Conservation (phyloP, 2,113 vertebrate species). For the Oncorhynchus tshawytscha region DNA sequence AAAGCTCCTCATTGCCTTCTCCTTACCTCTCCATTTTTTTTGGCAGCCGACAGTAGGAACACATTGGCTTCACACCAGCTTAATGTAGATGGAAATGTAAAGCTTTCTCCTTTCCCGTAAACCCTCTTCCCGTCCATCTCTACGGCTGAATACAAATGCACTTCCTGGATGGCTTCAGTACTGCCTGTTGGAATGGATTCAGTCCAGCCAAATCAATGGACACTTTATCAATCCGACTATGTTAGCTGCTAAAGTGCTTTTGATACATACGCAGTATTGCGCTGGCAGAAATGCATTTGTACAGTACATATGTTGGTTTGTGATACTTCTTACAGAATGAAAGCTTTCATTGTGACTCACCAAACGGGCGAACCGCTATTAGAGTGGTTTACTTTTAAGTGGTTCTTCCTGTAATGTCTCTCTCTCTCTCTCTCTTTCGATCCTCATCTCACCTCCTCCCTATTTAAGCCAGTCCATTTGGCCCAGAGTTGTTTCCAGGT, state of each 20-base stretch:
- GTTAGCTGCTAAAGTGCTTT: conserved; percentile 44
- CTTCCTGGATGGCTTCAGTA: conserved; percentile 21
- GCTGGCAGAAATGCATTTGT: conserved; percentile 8
- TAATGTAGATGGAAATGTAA: conserved; percentile 29
- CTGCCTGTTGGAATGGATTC: conserved; percentile 17
- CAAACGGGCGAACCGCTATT: background rate
- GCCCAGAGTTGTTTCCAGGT: conserved; percentile 86
- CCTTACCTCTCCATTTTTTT: conserved; percentile 21
- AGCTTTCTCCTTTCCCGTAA: conserved; percentile 24
- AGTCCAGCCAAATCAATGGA: conserved; percentile 35
- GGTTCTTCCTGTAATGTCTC: background rate
- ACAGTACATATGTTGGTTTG: background rate
- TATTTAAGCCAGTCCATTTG: conserved; percentile 79
- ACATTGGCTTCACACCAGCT: conserved; percentile 20
- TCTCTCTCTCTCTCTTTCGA: background rate
- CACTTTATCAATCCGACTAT: conserved; percentile 47
- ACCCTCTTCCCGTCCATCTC: conserved; percentile 26
- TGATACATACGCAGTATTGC: conserved; percentile 26
- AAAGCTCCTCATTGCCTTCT: background rate
- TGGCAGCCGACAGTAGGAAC: conserved; percentile 32
- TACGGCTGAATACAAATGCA: background rate
- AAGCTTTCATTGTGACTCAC: background rate
- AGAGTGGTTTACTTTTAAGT: background rate
- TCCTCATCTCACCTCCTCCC: background rate
- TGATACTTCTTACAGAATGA: background rate